Evolutionary conservation across 2,113 vertebrate genomes (phyloP), one percentile per base, ranked within the genome.

Genomic region (Silurus meridionalis): DNA sequence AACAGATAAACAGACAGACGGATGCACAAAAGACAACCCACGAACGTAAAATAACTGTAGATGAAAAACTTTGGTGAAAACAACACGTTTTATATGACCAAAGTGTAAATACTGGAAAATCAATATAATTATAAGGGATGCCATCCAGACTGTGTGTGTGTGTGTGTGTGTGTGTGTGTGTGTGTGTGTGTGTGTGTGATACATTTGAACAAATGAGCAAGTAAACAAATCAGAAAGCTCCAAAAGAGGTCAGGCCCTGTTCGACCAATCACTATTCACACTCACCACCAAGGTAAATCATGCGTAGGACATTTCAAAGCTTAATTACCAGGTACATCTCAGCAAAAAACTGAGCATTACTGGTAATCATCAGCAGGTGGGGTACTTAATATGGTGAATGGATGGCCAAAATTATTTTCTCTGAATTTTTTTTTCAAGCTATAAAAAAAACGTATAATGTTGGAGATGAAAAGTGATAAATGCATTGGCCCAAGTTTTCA

Each of bases 281-380:
- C 92, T 93, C 87, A 78, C 92, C 89, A 88, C 8, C 19, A 93
- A 93, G 92, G 90, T 92, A 94, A 95, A 94, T 94, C 91, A 94
- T 95, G 93, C 93, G 92, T 94, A 91, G 92, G 91, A 89, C 83
- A 90, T 95, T 94, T 94, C 93, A 94, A 92, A 88, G 89, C 86
- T n/a, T 94, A 94, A 95, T 95, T 95, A 92, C 46, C 69, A 94
- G 93, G 93, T 94, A 91, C 85, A 69, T 92, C 90, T 92, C 91
- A 64, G 91, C 89, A 94, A 92, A 92, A 94, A 94, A 89, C 37
- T 37, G 82, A 92, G 91, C 94, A 93, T 94, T 93, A 90, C 88
- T 79, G 88, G 92, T 89, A 89, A 93, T 93, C 91, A 93, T 88
- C 92, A 88, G 93, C 94, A 95, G 94, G 94, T 95, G 94, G 93